phyloP scores from a whole-genome alignment of 2,113 vertebrate genomes.

The Dromiciops gliroides region DNA sequence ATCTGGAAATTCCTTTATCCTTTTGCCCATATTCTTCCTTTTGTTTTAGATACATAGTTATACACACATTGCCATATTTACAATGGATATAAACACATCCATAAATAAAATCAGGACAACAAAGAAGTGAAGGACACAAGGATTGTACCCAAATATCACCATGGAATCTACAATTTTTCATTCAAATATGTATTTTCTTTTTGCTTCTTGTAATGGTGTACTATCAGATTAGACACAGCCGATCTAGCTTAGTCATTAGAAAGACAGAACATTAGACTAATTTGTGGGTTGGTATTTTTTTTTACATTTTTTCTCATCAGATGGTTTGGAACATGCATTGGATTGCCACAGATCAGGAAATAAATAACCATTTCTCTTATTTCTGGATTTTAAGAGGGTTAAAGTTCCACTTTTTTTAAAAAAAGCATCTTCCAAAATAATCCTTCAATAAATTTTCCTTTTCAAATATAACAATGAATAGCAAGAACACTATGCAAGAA shows the following conservation, averaged over 20 bases:
- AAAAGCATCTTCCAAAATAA: background rate
- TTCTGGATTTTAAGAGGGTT: background rate
- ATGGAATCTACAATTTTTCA: slow-evolving; percentile 15
- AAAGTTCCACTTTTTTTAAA: background rate
- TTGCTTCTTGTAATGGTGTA: background rate
- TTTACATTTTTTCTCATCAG: slow-evolving; percentile 5
- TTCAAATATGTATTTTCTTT: background rate
- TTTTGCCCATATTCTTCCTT: slow-evolving; percentile 30
- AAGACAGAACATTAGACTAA: slow-evolving; percentile 28
- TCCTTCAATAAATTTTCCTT: background rate
- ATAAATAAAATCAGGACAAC: slow-evolving; percentile 30
- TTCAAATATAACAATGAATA: slow-evolving; percentile 5
- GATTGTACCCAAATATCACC: background rate
- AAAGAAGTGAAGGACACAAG: slow-evolving; percentile 11
- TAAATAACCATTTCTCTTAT: slow-evolving; percentile 38
- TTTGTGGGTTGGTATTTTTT: no score
- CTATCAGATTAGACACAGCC: background rate
- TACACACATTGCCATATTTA: background rate
- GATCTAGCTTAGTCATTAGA: background rate
- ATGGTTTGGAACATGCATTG: background rate
- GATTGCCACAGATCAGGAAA: slow-evolving; percentile 3
- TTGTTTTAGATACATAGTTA: slow-evolving; percentile 47
- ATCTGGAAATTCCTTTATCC: slow-evolving; percentile 56
- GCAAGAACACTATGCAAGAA: background rate
- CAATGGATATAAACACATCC: slow-evolving; percentile 17